These are phyloP conservation scores for Dromas ardeola DNA, from an alignment of 2,113 vertebrate genomes.

Conservation along the genomic window DNA sequence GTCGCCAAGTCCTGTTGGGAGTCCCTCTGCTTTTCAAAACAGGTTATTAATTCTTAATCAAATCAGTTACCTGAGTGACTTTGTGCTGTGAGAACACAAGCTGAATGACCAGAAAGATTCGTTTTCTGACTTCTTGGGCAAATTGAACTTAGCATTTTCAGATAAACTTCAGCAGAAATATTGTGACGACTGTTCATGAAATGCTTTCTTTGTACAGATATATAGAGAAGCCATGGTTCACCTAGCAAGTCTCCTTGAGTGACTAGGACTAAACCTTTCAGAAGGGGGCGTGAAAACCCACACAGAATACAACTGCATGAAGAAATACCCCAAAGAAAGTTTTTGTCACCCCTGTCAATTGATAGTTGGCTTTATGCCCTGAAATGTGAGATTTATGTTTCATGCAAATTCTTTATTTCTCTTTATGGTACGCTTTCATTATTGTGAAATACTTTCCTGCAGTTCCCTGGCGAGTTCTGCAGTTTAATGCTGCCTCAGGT, in stretches of 20 bases:
- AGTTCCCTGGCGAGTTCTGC: not conserved
- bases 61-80: not conserved
- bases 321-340: not conserved
- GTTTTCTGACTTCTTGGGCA: not conserved
- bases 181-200: not conserved
- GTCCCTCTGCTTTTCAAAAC: not conserved
- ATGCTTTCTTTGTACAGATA: not conserved
- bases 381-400: not conserved
- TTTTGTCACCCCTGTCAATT: not conserved
- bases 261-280: not conserved
- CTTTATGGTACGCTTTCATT: not conserved
- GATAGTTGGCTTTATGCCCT: not conserved
- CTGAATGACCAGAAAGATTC: not conserved
- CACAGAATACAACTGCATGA: not conserved
- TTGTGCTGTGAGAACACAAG: not conserved
- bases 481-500: too few species aligned
- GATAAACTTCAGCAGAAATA: not conserved
- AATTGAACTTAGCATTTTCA: not conserved
- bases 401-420: not conserved
- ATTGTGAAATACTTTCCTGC: not conserved
- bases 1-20: not conserved
- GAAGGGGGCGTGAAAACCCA: not conserved
- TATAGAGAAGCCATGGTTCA: not conserved
- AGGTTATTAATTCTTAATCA: conserved; percentile 28
- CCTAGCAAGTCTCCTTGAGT: not conserved